These are phyloP conservation scores for Drosophila kambysellisi DNA, from an alignment of 2,888 invertebrate genomes.

Conservation along the genomic window DNA sequence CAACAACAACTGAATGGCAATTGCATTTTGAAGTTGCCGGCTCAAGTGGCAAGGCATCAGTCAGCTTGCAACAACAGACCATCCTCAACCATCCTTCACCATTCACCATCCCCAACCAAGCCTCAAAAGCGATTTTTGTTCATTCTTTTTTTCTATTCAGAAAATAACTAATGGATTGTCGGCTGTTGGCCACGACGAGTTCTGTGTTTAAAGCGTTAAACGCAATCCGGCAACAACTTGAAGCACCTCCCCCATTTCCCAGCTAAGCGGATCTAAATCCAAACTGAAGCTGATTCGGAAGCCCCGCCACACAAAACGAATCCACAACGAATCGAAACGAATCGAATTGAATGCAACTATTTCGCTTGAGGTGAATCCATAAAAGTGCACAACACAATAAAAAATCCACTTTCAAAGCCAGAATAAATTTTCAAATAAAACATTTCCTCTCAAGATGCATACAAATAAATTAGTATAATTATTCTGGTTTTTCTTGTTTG, in stretches of 20 bases:
- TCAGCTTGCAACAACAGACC: background rate
- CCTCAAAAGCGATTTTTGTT: background rate
- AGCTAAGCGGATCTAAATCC: conserved; percentile 4
- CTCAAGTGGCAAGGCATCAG: conserved; percentile 50
- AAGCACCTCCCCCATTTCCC: background rate
- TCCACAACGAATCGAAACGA: background rate
- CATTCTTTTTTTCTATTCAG: conserved; percentile 5
- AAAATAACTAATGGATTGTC: conserved; percentile 62
- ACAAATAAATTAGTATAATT: background rate
- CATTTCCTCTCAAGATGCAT: background rate
- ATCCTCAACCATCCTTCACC: too few relatives aligned
- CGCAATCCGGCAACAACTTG: background rate
- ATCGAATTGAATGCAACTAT: conserved; percentile 15
- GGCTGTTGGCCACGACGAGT: background rate
- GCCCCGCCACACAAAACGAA: conserved; percentile 11
- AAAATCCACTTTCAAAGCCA: conserved; percentile 8
- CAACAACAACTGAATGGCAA: conserved; percentile 38
- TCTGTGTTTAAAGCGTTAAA: conserved; percentile 12
- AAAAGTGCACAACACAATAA: conserved; percentile 18
- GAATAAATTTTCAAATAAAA: background rate
- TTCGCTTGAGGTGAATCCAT: conserved; percentile 11
- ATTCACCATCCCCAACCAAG: background rate
- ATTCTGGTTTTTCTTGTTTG: background rate
- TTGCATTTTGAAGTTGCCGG: conserved; percentile 69
- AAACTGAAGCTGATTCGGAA: background rate